A percentile compares a stretch with the other conserved stretches of the same genome.
phyloP scores from a whole-genome alignment of 2,888 invertebrate species.

The Sussaba pulchella region DNA sequence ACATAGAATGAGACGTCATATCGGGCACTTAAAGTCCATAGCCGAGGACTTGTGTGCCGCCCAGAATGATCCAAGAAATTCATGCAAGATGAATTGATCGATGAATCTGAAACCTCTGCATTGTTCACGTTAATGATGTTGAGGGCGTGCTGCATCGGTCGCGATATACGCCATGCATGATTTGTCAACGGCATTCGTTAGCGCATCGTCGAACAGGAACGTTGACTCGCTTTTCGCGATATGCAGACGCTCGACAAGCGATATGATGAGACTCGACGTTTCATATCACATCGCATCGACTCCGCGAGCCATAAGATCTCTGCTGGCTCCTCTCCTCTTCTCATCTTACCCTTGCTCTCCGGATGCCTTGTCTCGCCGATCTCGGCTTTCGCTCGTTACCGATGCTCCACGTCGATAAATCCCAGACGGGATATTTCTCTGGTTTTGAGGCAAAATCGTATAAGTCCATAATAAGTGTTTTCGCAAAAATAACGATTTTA shows the following conservation, averaged over 20 bases:
- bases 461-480: too few species aligned
- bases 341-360: slow-evolving; percentile 48
- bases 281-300: slow-evolving; percentile 27
- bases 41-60: too few species aligned
- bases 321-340: slow-evolving; percentile 8
- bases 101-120: not conserved
- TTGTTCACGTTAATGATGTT: not conserved
- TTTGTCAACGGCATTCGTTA: slow-evolving; percentile 2
- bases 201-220: not conserved
- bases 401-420: slow-evolving; percentile 18
- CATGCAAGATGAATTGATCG: not conserved
- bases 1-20: not conserved
- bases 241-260: too few species aligned
- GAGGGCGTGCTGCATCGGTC: not conserved
- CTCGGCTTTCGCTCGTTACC: slow-evolving; percentile 52
- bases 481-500: too few species aligned
- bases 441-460: too few species aligned
- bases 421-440: not conserved
- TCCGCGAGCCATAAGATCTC: not conserved
- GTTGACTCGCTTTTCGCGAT: not conserved
- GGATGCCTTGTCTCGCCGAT: slow-evolving; percentile 25
- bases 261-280: not conserved
- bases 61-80: too few species aligned
- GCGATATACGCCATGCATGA: not conserved
- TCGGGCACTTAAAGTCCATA: too few species aligned